Conservation (phyloP, 2,113 vertebrate genomes). For the Delphinapterus leucas region DNA sequence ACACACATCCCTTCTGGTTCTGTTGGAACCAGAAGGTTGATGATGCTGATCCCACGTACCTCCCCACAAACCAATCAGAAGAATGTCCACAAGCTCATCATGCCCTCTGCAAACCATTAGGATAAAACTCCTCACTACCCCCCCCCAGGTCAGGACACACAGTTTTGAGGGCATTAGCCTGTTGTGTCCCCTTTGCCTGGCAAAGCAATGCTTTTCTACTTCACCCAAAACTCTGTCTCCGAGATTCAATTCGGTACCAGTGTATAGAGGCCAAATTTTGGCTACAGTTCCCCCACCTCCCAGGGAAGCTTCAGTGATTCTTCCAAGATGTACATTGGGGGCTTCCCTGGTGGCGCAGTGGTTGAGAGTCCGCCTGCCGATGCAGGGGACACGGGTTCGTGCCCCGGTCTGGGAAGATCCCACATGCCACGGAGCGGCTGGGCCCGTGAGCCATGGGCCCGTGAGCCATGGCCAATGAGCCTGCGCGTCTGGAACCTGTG, state of each 20-base stretch:
- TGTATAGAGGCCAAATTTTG: not conserved
- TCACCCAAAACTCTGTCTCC: not conserved
- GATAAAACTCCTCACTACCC: not conserved
- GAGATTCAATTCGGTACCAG: not conserved
- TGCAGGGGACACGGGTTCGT: too few relatives aligned
- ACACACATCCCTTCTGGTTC: too few relatives aligned
- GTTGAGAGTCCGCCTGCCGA: too few relatives aligned
- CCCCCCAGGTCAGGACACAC: not conserved
- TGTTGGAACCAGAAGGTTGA: not conserved
- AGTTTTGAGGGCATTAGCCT: not conserved
- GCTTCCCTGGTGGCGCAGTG: too few relatives aligned
- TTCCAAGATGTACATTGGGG: not conserved
- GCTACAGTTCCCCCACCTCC: not conserved
- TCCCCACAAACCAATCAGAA: not conserved
- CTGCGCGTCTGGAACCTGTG: too few relatives aligned
- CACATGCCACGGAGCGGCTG: too few relatives aligned
- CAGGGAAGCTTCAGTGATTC: not conserved
- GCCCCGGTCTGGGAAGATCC: too few relatives aligned
- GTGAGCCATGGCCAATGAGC: too few relatives aligned
- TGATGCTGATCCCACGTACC: not conserved
- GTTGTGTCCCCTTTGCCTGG: not conserved
- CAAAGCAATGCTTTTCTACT: not conserved
- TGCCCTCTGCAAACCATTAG: not conserved
- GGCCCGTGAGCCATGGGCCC: too few relatives aligned
- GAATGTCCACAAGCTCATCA: not conserved